phyloP scores from a whole-genome alignment of 2,113 vertebrate species.

The Apus apus region DNA sequence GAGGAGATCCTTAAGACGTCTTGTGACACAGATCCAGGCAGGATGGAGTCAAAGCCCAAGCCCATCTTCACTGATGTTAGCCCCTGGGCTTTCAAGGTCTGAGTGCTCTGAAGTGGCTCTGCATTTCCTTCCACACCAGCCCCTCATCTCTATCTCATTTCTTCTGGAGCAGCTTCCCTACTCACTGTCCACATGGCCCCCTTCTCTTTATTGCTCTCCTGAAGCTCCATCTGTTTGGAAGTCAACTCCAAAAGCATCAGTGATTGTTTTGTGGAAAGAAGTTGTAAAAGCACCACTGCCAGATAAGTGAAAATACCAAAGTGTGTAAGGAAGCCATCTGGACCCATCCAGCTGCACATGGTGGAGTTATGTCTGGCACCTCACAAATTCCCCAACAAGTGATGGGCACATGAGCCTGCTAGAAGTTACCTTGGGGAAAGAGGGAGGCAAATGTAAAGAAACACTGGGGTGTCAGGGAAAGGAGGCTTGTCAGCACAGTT shows the following conservation, averaged over 20 bases:
- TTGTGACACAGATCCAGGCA: not conserved
- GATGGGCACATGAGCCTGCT: not conserved
- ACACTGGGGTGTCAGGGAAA: not conserved
- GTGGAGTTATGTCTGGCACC: not conserved
- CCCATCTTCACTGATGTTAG: not conserved
- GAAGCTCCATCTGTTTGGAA: not conserved
- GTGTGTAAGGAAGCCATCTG: not conserved
- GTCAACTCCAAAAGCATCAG: not conserved
- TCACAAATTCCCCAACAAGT: not conserved
- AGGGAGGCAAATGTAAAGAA: not conserved
- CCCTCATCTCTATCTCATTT: not conserved
- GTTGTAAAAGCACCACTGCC: fast-evolving
- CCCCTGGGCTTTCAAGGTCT: not conserved
- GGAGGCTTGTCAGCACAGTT: not conserved
- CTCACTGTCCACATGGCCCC: not conserved
- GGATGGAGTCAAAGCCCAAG: not conserved
- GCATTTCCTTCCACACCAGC: not conserved
- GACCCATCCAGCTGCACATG: not conserved
- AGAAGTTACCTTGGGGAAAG: not conserved
- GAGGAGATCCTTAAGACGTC: not conserved
- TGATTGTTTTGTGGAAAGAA: not conserved
- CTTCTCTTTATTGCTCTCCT: not conserved
- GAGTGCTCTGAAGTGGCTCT: not conserved
- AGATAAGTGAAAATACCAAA: not conserved
- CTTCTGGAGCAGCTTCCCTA: not conserved